Evolutionary conservation across 2,113 vertebrate genomes (phyloP), one percentile per base, ranked within the genome.

Genomic region (Dolichallabes microphthalmus): DNA sequence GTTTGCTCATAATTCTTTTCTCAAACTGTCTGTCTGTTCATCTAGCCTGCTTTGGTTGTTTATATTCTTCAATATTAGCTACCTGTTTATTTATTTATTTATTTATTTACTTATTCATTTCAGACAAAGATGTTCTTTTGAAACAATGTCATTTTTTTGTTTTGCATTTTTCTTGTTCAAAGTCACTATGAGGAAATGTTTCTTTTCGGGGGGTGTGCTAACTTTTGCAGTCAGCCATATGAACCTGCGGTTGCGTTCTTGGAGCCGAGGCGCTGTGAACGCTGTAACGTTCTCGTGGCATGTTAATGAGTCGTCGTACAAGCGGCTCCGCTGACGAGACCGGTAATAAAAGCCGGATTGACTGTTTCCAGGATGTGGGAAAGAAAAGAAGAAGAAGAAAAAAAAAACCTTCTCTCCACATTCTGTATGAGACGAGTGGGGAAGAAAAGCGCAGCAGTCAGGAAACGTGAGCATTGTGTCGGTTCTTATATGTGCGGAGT

Each of bases 391-490:
- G 8, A 45, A 45, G 45, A 45, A 2, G 63, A 58, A 17, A 58
- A n/a, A 22, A 58, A 22, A n/a, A 22, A 60, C 22, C 7, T 15
- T 27, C 64, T 32, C 64, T 7, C 0, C 0, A 45, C 45, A 45
- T 45, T 17, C 63, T 14, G 66, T 69, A 35, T 35, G 10, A 32
- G 66, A 69, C 66, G 2, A 35, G 30, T 22, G 35, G 0, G 25
- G 73, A 27, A 76, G 14, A 76, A 76, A 76, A 53, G 76, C 13
- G 55, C 55, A 35, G 55, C 76, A 60, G 57, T 79, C 76, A 32
- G 55, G 55, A 79, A 25, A 60, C 76, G 39, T 35, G 76, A 60
- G 55, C 57, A 22, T 60, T 79, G 76, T 79, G 76, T 60, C 13
- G 22, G 20, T 25, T 25, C 32, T 50, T 74, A 50, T 6, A n/a